These are phyloP conservation scores for Agrotis ipsilon DNA, from an alignment of 2,888 invertebrate species.

Conservation along the genomic window DNA sequence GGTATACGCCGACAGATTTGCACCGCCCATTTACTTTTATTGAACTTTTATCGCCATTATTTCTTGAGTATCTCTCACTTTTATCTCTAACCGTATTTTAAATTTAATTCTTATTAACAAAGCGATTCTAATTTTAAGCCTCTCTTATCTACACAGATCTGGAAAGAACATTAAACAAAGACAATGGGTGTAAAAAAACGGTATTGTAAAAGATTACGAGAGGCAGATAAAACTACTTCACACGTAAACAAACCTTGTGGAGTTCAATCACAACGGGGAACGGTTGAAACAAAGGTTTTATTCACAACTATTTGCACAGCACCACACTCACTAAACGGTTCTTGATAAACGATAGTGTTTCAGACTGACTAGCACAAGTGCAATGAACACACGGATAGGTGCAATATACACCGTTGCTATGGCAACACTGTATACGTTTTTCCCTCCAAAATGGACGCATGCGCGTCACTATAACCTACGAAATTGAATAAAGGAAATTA, in stretches of 20 bases:
- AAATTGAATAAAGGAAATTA: slow-evolving; percentile 58
- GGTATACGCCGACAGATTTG: slow-evolving; percentile 17
- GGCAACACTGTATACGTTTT: slow-evolving; percentile 85
- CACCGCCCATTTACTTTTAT: slow-evolving; percentile 25
- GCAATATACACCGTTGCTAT: slow-evolving; percentile 81
- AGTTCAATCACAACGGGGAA: slow-evolving; percentile 71
- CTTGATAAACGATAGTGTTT: slow-evolving; percentile 67
- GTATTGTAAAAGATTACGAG: slow-evolving; percentile 43
- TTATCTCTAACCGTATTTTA: slow-evolving; percentile 3
- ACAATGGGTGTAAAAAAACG: slow-evolving; percentile 46
- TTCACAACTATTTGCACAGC: slow-evolving; percentile 69
- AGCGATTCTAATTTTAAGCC: slow-evolving; percentile 1
- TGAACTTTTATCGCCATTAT: slow-evolving; percentile 16
- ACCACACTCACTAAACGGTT: slow-evolving; percentile 48
- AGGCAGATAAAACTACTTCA: slow-evolving; percentile 65
- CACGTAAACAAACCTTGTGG: slow-evolving; percentile 70
- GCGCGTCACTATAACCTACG: slow-evolving; percentile 73
- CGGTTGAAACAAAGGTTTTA: slow-evolving; percentile 76
- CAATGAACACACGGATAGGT: slow-evolving; percentile 71
- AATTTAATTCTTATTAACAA: slow-evolving; percentile 10
- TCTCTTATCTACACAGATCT: slow-evolving; percentile 14
- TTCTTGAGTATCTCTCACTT: slow-evolving; percentile 4
- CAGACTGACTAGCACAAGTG: slow-evolving; percentile 68
- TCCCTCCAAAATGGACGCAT: slow-evolving; percentile 90
- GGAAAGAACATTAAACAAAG: slow-evolving; percentile 43